phyloP scores from a whole-genome alignment of 2,797 vertebrate genomes.

The Smutsia temminckii region DNA sequence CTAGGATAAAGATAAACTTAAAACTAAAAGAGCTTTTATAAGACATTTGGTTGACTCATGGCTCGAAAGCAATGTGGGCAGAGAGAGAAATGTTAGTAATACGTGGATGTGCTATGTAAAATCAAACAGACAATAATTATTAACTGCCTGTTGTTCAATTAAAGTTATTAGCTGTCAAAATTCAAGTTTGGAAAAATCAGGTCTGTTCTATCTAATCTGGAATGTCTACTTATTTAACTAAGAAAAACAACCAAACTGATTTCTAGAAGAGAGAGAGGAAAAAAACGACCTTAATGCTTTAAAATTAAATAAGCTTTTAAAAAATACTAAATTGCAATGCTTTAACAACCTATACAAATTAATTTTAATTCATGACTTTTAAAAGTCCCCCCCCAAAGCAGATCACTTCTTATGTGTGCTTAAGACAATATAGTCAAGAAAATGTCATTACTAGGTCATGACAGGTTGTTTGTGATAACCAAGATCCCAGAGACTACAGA shows the following conservation, averaged over 20 bases:
- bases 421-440: neutral
- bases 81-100: neutral
- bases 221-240: neutral
- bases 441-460: neutral
- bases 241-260: neutral
- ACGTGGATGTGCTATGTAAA: neutral
- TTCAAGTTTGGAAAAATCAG: neutral
- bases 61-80: neutral
- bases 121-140: neutral
- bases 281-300: neutral
- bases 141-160: neutral
- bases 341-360: neutral
- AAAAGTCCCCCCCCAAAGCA: neutral
- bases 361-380: neutral
- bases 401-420: neutral
- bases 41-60: neutral
- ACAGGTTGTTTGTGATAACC: neutral
- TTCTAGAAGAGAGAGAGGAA: neutral
- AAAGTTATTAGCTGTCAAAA: neutral
- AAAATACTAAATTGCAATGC: neutral
- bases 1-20: neutral
- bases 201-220: neutral
- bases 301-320: neutral
- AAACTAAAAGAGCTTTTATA: neutral
- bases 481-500: neutral